These are phyloP conservation scores for Rhynchophorus ferrugineus DNA, from an alignment of 1,140 invertebrate species.

Conservation along the genomic window DNA sequence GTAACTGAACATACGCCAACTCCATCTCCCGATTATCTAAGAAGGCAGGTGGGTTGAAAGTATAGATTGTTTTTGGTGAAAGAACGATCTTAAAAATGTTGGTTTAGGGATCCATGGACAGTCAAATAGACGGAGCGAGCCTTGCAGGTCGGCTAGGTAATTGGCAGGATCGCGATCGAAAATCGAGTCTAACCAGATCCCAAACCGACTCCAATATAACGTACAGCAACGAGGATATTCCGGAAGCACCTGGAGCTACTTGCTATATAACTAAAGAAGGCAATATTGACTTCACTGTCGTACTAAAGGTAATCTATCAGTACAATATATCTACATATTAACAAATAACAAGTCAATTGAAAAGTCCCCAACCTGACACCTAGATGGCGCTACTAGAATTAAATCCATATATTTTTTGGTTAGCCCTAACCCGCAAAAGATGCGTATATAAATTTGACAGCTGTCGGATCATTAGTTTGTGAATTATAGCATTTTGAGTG, in stretches of 20 bases:
- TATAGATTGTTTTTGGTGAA: no score
- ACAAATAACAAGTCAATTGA: no score
- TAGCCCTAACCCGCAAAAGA: no score
- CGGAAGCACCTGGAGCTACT: constrained; percentile 80
- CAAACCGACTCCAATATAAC: constrained; percentile 93
- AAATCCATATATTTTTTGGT: no score
- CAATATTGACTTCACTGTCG: constrained; percentile 82
- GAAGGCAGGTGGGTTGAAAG: constrained; percentile 54
- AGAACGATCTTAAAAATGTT: no score
- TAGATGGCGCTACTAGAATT: no score
- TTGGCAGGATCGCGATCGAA: constrained; percentile 56
- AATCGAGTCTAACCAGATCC: constrained; percentile 71
- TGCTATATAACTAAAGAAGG: constrained; percentile 93
- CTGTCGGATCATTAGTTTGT: no score
- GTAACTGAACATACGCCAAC: constrained; percentile 91
- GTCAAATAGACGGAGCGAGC: constrained; percentile 67
- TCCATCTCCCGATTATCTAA: constrained; percentile 75
- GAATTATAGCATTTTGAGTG: no score
- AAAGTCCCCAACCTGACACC: no score
- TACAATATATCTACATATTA: no score
- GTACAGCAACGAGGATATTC: constrained; percentile 69
- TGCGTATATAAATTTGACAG: no score
- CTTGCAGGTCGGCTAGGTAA: constrained; percentile 50
- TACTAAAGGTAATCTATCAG: constrained; percentile 66
- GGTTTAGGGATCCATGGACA: constrained; percentile 65